Conservation (phyloP, 1,140 invertebrate species). For the Drosophila neocordata region DNA sequence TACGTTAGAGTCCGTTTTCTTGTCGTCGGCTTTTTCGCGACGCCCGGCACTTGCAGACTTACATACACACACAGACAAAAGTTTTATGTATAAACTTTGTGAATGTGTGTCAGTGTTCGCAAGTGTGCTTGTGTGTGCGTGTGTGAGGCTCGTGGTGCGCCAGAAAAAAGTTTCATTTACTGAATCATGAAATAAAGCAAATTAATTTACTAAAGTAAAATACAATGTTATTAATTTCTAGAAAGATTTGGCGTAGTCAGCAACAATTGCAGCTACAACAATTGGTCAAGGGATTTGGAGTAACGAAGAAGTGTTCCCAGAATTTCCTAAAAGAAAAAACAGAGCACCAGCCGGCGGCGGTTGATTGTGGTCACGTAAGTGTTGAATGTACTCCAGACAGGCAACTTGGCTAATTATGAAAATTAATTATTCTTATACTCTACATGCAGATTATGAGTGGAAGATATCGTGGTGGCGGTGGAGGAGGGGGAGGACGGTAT, state of each 20-base stretch:
- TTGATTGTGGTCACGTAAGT: conserved; percentile 76
- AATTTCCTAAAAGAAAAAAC: background rate
- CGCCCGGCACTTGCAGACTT: conserved; percentile 59
- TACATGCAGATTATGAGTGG: conserved; percentile 68
- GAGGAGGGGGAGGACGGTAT: conserved; percentile 49
- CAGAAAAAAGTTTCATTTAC: conserved; percentile 37
- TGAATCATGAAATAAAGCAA: conserved; percentile 29
- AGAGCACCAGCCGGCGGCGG: conserved; percentile 26
- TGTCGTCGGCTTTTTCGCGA: conserved; percentile 69
- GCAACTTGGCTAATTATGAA: background rate
- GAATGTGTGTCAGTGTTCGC: conserved; percentile 26
- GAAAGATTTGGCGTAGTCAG: conserved; percentile 67
- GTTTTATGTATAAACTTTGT: conserved; percentile 8
- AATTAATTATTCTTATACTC: background rate
- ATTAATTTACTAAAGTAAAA: conserved; percentile 19
- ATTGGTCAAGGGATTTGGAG: conserved; percentile 1
- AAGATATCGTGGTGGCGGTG: conserved; percentile 63
- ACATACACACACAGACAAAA: conserved; percentile 15
- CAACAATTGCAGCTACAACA: conserved; percentile 51
- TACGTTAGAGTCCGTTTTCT: conserved; percentile 1
- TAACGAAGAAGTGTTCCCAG: conserved; percentile 28
- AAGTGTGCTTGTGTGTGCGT: conserved; percentile 37
- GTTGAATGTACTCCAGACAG: background rate
- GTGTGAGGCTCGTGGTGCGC: conserved; percentile 53
- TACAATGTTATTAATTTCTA: conserved; percentile 73